Percentiles rank a stretch among this genome's conserved stretches.
Conservation (phyloP, 92 coral and sea anemone species). For the Anthopleura xanthogrammica region DNA sequence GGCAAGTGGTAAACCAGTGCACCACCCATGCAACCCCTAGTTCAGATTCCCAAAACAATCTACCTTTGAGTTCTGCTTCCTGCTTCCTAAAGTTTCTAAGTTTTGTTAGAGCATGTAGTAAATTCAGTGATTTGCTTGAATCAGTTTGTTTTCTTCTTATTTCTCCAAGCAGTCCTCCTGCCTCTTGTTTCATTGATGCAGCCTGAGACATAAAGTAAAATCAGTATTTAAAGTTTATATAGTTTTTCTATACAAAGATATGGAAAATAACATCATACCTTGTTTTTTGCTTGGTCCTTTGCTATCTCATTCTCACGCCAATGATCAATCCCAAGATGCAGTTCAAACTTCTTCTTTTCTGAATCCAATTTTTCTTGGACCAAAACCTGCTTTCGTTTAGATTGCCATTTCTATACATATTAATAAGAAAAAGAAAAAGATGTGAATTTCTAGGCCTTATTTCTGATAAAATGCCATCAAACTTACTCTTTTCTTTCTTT, state of each 20-base stretch:
- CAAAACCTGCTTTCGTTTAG: slow-evolving; percentile 44
- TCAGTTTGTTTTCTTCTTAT: slow-evolving; percentile 80
- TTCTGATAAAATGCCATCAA: not conserved
- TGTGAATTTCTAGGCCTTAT: not conserved
- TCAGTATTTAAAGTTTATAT: not conserved
- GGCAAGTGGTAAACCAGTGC: too few relatives aligned
- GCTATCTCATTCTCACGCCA: slow-evolving; percentile 80
- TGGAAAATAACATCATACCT: slow-evolving; percentile 38
- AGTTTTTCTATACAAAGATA: not conserved
- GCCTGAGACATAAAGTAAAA: slow-evolving; percentile 44
- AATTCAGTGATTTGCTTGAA: slow-evolving; percentile 72
- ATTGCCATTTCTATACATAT: slow-evolving; percentile 64
- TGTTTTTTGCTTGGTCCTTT: slow-evolving; percentile 78
- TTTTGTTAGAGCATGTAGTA: slow-evolving; percentile 70
- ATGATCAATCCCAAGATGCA: slow-evolving; percentile 77
- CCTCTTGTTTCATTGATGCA: slow-evolving; percentile 85
- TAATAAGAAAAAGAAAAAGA: not conserved
- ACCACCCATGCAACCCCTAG: too few relatives aligned
- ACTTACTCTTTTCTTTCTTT: slow-evolving; percentile 80
- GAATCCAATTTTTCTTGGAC: slow-evolving; percentile 47
- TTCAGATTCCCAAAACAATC: too few relatives aligned
- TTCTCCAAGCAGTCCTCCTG: slow-evolving; percentile 95
- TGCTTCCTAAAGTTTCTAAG: slow-evolving; percentile 81
- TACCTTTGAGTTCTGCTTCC: slow-evolving; percentile 93
- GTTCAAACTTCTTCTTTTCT: slow-evolving; percentile 48